Percentiles rank a stretch among this genome's conserved stretches.
Conservation (phyloP, 2,888 invertebrate genomes). For the Entomobrya proxima region DNA sequence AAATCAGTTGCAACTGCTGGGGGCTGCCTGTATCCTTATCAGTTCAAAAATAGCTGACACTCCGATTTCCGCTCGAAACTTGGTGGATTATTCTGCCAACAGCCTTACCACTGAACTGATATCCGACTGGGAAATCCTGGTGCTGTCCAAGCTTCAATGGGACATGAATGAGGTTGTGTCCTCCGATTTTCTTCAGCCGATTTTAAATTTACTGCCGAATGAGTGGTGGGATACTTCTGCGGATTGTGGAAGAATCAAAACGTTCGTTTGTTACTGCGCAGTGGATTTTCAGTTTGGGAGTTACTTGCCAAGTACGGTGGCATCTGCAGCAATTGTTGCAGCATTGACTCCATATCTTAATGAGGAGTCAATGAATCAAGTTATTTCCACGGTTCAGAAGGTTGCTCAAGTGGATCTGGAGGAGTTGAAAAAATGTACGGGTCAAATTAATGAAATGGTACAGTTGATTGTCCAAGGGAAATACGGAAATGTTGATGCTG, state of each 20-base stretch:
- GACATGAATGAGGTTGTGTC: slow-evolving; percentile 55
- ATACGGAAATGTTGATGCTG: not conserved
- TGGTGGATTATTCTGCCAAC: slow-evolving; percentile 95
- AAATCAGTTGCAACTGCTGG: slow-evolving; percentile 92
- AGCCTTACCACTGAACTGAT: slow-evolving; percentile 91
- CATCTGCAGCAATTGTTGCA: slow-evolving; percentile 91
- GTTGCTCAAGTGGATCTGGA: slow-evolving; percentile 21
- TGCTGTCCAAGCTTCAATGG: slow-evolving; percentile 41
- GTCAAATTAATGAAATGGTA: slow-evolving; percentile 35
- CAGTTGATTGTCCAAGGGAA: slow-evolving; percentile 12
- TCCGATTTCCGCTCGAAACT: slow-evolving; percentile 86
- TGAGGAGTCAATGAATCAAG: slow-evolving; percentile 5
- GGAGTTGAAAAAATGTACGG: slow-evolving; percentile 6
- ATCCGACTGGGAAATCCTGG: slow-evolving; percentile 79
- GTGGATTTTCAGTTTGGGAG: slow-evolving; percentile 90
- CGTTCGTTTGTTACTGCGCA: slow-evolving; percentile 49
- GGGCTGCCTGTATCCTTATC: slow-evolving; percentile 92
- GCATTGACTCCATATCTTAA: slow-evolving; percentile 78
- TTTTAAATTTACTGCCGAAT: slow-evolving; percentile 35
- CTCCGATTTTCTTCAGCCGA: slow-evolving; percentile 51
- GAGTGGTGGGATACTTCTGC: slow-evolving; percentile 22
- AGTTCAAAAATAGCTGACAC: slow-evolving; percentile 96
- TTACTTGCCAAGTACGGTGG: slow-evolving; percentile 93
- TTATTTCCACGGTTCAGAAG: slow-evolving; percentile 37
- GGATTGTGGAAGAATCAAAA: slow-evolving; percentile 47